A percentile compares a stretch with the other conserved stretches of the same genome.
Evolutionary conservation across 2,888 invertebrate genomes (phyloP).

Genomic region (Amorpha juglandis): DNA sequence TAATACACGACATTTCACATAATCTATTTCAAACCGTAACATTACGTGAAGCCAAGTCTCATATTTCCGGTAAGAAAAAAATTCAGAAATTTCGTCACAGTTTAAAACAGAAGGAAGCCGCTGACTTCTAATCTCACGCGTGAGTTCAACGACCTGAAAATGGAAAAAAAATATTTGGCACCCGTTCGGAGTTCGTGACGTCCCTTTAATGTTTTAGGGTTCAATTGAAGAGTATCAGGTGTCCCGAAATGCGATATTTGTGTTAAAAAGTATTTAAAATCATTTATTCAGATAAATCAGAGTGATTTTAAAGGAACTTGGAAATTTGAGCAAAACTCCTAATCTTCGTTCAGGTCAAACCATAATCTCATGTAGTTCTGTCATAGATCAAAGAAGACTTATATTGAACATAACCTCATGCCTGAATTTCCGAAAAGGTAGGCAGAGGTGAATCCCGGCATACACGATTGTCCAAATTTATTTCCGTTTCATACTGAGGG

Average conservation of each 20-base stretch:
- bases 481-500: no score
- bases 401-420: no score
- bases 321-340: no score
- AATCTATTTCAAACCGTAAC: constrained; percentile 2
- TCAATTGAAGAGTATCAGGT: constrained; percentile 23
- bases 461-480: no score
- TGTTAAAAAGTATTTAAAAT: constrained; percentile 1
- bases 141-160: constrained; percentile 51
- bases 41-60: not conserved
- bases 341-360: no score
- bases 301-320: not conserved
- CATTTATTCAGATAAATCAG: no score
- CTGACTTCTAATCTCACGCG: constrained; percentile 49
- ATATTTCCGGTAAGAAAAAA: constrained; percentile 15
- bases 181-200: constrained; percentile 48
- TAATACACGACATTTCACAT: no score
- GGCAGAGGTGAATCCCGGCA: no score
- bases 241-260: constrained; percentile 12
- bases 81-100: constrained; percentile 29
- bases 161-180: constrained; percentile 57
- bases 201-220: constrained; percentile 55
- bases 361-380: not conserved
- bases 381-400: no score
- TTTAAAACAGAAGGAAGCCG: constrained; percentile 44
- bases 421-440: no score